Base-by-base conservation (phyloP, 2,888 invertebrate genomes). In the Synergus itoensis region DNA sequence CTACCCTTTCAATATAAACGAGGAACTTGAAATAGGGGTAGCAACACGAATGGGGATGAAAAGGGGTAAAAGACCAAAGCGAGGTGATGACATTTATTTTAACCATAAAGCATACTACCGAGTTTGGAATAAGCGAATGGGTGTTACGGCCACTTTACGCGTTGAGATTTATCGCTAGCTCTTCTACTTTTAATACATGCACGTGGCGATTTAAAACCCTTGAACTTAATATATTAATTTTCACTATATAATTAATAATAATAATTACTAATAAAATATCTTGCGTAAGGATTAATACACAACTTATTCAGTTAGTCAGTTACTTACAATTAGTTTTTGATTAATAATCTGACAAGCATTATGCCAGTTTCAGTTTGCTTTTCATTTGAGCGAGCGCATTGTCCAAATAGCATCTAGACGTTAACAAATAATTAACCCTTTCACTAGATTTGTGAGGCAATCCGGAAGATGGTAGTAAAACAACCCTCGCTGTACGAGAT, bases 401-500 rank as follows among this genome's bases (percentile, higher is more conserved):
- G 28, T 69, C 43, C 48, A 9, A 69, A 28, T 16, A 69, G 28
- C 45, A 28, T 69, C 4, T 48, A 28, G 48, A 48, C 79, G 84
- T 87, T 84, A 84, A 84, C 82, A 82, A 85, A 83, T 86, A 87
- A 87, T 87, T 87, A 87, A 87, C 86, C 81, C 80, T 77, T 83
- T 82, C 83, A 85, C 82, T 81, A 83, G 86, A 86, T 87, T 87
- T 84, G 82, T 79, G 82, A 82, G 82, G 82, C 80, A 86, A 88
- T 87, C 88, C 89, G 89, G 89, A 89, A 89, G 88, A 86, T 84
- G 86, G 82, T 83, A 86, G 87, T 89, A 88, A 89, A 89, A 89
- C 87, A 88, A 86, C 87, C 85, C 87, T 86, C 84, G 83, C 80
- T 81, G 53, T 82, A 81, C 79, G 82, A 84, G 84, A 82, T 83